Evolutionary conservation across 2,888 invertebrate species (phyloP).

Genomic region (Thymelicus sylvestris): DNA sequence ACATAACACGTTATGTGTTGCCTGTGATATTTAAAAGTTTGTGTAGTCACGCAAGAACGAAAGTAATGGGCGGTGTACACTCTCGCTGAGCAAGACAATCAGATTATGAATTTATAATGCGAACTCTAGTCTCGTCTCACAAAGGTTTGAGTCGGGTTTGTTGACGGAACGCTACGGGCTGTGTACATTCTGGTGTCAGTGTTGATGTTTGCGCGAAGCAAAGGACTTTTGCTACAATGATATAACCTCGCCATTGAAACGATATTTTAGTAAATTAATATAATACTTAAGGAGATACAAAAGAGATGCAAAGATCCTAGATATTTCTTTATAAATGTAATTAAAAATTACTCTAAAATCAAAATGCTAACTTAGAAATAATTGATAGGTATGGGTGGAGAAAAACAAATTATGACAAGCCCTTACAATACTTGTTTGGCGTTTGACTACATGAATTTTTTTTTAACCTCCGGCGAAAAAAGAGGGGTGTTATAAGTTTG

Average conservation of each 20-base stretch:
- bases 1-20: slow-evolving; percentile 27
- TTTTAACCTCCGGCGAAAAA: no score
- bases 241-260: slow-evolving; percentile 2
- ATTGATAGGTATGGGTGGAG: no score
- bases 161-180: slow-evolving; percentile 33
- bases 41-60: slow-evolving; percentile 29
- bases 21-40: slow-evolving; percentile 24
- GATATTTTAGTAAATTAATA: neutral
- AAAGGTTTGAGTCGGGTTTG: slow-evolving; percentile 35
- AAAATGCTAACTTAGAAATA: no score
- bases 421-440: no score
- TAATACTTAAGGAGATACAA: neutral
- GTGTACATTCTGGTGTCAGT: slow-evolving; percentile 36
- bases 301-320: no score
- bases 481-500: no score
- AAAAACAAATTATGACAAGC: no score
- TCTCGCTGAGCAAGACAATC: slow-evolving; percentile 31
- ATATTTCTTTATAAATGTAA: no score
- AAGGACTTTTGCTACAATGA: slow-evolving; percentile 30
- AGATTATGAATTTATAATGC: slow-evolving; percentile 29
- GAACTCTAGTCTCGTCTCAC: slow-evolving; percentile 28
- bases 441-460: no score
- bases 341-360: no score
- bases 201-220: slow-evolving; percentile 33
- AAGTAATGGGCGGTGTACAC: slow-evolving; percentile 30